Evolutionary conservation across 37 sponge, comb jelly and placozoan species (phyloP).

Genomic region (Haliclona indistincta): DNA sequence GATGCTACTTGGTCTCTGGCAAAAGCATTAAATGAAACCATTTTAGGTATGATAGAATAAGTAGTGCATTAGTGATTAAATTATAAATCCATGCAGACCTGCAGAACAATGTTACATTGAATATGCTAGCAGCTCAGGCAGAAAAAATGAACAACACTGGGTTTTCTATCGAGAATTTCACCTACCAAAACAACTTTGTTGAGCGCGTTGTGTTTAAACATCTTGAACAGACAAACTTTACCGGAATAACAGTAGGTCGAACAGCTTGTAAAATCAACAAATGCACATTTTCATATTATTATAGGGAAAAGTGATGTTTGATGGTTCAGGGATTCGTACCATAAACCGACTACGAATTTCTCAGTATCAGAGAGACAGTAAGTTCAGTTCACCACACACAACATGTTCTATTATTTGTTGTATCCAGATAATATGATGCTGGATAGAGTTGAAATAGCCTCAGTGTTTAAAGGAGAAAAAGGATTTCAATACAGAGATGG

Average conservation of each 20-base stretch:
- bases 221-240: constrained; percentile 14
- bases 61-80: background rate
- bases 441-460: too few relatives aligned
- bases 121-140: constrained; percentile 1
- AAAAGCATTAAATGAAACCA: constrained; percentile 36
- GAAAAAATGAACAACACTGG: background rate
- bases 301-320: too few relatives aligned
- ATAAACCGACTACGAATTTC: too few relatives aligned
- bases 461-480: too few relatives aligned
- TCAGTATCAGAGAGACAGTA: too few relatives aligned
- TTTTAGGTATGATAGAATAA: constrained; percentile 14
- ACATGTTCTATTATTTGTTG: too few relatives aligned
- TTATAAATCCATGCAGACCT: background rate
- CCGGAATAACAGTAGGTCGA: constrained; percentile 39
- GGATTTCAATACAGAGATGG: too few relatives aligned
- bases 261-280: too few relatives aligned
- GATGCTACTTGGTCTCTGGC: constrained; percentile 62
- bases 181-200: constrained; percentile 31
- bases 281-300: too few relatives aligned
- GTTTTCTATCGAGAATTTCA: constrained; percentile 29
- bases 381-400: too few relatives aligned
- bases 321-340: too few relatives aligned
- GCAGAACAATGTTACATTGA: background rate
- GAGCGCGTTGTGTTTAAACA: constrained; percentile 11
- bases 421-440: too few relatives aligned